Conservation (phyloP, 2,888 invertebrate species). For the Blomia tropicalis region DNA sequence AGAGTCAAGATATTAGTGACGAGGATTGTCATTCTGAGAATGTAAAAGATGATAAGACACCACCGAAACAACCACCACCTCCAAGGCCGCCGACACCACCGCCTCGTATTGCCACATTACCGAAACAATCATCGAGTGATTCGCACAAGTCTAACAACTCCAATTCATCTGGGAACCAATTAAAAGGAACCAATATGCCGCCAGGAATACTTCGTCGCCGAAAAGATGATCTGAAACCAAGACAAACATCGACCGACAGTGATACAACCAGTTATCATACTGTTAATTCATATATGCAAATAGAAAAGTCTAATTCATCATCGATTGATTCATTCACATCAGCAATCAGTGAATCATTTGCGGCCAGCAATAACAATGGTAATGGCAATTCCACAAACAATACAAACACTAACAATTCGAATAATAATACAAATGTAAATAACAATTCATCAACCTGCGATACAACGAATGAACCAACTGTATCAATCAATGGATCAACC, state of each 20-base stretch:
- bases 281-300: constrained; percentile 17
- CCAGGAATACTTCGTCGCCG: neutral
- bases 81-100: neutral
- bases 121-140: constrained; percentile 6
- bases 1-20: neutral
- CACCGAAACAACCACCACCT: neutral
- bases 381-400: neutral
- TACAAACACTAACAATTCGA: neutral
- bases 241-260: constrained; percentile 23
- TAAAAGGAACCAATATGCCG: constrained; percentile 2
- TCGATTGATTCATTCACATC: constrained; percentile 22
- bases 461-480: neutral
- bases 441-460: neutral
- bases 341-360: constrained; percentile 9
- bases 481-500: no score
- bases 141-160: constrained; percentile 1
- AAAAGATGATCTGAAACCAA: constrained; percentile 20
- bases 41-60: no score
- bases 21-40: no score
- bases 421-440: neutral
- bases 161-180: neutral
- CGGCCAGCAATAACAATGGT: neutral
- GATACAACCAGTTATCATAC: constrained; percentile 24
- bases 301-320: neutral
- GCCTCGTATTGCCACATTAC: neutral